phyloP scores from a whole-genome alignment of 2,113 vertebrate genomes.

The Odocoileus virginianus region DNA sequence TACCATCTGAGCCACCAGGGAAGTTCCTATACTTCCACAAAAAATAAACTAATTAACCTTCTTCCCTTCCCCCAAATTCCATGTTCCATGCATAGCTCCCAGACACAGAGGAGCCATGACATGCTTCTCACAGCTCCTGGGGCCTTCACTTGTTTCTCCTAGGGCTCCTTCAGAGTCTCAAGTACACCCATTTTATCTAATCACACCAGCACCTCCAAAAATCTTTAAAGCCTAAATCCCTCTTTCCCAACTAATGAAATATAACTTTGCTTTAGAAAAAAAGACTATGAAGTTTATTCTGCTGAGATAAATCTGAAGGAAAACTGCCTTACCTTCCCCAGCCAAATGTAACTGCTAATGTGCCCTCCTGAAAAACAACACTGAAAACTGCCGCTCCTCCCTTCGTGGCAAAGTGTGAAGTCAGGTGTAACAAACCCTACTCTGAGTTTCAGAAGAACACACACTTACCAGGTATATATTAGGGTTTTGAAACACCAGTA shows the following conservation, averaged over 20 bases:
- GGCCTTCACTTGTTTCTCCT: not conserved
- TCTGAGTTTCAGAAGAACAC: not conserved
- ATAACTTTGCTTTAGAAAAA: not conserved
- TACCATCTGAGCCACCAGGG: not conserved
- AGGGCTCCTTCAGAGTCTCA: not conserved
- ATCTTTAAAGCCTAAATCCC: not conserved
- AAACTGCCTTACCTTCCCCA: not conserved
- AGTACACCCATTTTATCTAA: not conserved
- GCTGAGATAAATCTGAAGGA: not conserved
- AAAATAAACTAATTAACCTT: not conserved
- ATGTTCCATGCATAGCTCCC: not conserved
- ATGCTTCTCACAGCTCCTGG: not conserved
- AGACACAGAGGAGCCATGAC: not conserved
- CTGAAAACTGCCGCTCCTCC: not conserved
- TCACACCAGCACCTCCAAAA: not conserved
- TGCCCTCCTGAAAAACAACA: not conserved
- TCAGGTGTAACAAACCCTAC: not conserved
- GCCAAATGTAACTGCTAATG: not conserved
- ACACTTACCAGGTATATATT: not conserved
- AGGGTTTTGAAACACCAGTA: not conserved
- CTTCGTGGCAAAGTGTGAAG: not conserved
- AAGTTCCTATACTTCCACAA: not conserved
- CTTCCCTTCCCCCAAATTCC: not conserved
- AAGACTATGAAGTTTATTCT: not conserved
- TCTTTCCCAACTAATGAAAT: not conserved